phyloP scores from a whole-genome alignment of 2,797 vertebrate genomes.

The Bradypodion pumilum region DNA sequence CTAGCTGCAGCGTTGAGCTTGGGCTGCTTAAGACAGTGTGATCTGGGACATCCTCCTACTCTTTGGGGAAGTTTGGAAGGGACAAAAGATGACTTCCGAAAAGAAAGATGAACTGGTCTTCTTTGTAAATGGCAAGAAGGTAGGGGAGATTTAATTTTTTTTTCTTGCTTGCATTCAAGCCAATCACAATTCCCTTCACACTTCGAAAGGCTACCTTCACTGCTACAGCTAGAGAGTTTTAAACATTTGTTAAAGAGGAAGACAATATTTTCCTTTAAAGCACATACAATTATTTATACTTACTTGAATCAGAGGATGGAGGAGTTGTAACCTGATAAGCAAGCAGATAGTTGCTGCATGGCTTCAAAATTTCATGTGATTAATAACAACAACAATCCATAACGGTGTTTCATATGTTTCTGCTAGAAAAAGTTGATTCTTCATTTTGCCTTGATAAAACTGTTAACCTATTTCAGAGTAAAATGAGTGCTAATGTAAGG shows the following conservation, averaged over 20 bases:
- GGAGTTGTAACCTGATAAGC: not conserved
- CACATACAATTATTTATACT: not conserved
- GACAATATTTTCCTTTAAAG: not conserved
- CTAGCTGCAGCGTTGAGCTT: not conserved
- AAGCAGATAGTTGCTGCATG: not conserved
- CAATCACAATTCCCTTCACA: not conserved
- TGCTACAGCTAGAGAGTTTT: not conserved
- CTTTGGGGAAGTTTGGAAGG: conserved; percentile 24
- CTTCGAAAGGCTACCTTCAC: not conserved
- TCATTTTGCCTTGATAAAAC: not conserved
- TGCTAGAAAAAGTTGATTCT: not conserved
- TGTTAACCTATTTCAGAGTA: not conserved
- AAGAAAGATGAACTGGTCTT: conserved; percentile 76
- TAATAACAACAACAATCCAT: not conserved
- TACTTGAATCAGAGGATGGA: not conserved
- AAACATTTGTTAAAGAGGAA: not conserved
- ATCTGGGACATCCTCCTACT: conserved; percentile 12
- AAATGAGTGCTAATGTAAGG: not conserved
- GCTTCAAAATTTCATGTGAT: not conserved
- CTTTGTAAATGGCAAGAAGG: conserved; percentile 84
- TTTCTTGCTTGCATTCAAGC: not conserved
- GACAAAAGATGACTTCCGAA: conserved; percentile 49
- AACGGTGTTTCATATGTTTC: not conserved
- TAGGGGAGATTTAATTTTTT: conserved; percentile 60
- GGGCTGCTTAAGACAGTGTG: conserved; percentile 31